A percentile compares a stretch with the other conserved stretches of the same genome.
Conservation (phyloP, 2,113 vertebrate genomes). For the Plectropomus leopardus region DNA sequence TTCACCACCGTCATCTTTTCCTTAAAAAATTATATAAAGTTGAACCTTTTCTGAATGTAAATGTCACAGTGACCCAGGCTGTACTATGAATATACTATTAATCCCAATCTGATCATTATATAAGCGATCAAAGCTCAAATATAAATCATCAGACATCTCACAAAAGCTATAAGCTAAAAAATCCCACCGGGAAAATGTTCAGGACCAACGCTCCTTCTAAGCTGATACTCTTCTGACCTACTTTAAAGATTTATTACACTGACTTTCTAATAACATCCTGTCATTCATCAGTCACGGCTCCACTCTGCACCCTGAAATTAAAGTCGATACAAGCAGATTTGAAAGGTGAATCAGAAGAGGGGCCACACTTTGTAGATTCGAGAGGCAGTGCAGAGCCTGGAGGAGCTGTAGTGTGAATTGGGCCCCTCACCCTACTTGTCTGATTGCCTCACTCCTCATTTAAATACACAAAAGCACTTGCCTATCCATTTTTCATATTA, state of each 20-base stretch:
- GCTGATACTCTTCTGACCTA: slow-evolving; percentile 47
- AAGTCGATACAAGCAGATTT: slow-evolving; percentile 9
- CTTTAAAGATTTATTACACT: slow-evolving; percentile 49
- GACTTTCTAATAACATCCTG: slow-evolving; percentile 50
- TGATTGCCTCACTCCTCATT: slow-evolving; percentile 9
- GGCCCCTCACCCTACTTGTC: background rate
- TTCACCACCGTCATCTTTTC: background rate
- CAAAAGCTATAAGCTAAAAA: background rate
- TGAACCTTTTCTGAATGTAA: background rate
- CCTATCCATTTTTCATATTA: slow-evolving; percentile 39
- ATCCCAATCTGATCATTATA: slow-evolving; percentile 16
- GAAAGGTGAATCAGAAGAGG: slow-evolving; percentile 21
- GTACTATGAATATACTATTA: background rate
- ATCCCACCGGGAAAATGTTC: background rate
- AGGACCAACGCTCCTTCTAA: background rate
- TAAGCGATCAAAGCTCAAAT: slow-evolving; percentile 22
- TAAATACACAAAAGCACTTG: slow-evolving; percentile 21
- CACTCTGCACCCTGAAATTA: slow-evolving; percentile 38
- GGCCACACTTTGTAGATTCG: slow-evolving; percentile 14
- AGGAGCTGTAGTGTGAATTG: background rate
- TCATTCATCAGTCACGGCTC: slow-evolving; percentile 57
- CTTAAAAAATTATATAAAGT: background rate
- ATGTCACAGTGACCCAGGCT: background rate
- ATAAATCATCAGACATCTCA: slow-evolving; percentile 24
- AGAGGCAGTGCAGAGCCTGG: background rate